Conservation (phyloP, 2,888 invertebrate genomes). For the Tridacna crocea region DNA sequence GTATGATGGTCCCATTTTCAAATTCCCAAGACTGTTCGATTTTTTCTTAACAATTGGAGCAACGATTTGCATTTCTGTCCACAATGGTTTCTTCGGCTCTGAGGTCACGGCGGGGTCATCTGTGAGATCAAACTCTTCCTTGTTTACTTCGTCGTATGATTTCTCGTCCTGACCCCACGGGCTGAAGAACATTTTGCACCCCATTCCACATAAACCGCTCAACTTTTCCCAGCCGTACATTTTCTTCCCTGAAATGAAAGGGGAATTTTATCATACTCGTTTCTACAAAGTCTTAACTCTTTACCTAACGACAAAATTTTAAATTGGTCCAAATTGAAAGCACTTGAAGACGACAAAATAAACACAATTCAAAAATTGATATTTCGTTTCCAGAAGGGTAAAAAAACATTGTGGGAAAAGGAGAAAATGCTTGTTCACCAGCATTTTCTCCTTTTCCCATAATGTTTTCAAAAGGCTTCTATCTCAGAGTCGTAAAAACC, state of each 20-base stretch:
- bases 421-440: too few species aligned
- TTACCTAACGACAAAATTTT: too few species aligned
- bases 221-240: conserved; percentile 62
- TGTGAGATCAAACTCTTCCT: conserved; percentile 36
- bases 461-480: too few species aligned
- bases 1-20: conserved; percentile 31
- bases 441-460: too few species aligned
- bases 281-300: too few species aligned
- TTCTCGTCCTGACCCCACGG: conserved; percentile 45
- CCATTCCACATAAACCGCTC: conserved; percentile 50
- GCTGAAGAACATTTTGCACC: conserved; percentile 55
- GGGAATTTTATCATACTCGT: too few species aligned
- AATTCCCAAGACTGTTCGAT: conserved; percentile 48
- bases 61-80: conserved; percentile 47
- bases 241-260: conserved; percentile 22
- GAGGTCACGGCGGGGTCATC: conserved; percentile 31
- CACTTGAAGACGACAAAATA: too few species aligned
- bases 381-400: not conserved
- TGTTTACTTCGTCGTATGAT: conserved; percentile 48
- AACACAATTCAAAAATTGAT: too few species aligned
- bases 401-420: not conserved
- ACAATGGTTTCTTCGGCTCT: conserved; percentile 56
- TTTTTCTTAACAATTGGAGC: conserved; percentile 59
- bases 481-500: too few species aligned
- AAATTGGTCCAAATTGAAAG: too few species aligned